Evolutionary conservation across 2,888 invertebrate species (phyloP), one percentile per base, ranked within the genome.

Genomic region (Eumerus sabulonum): DNA sequence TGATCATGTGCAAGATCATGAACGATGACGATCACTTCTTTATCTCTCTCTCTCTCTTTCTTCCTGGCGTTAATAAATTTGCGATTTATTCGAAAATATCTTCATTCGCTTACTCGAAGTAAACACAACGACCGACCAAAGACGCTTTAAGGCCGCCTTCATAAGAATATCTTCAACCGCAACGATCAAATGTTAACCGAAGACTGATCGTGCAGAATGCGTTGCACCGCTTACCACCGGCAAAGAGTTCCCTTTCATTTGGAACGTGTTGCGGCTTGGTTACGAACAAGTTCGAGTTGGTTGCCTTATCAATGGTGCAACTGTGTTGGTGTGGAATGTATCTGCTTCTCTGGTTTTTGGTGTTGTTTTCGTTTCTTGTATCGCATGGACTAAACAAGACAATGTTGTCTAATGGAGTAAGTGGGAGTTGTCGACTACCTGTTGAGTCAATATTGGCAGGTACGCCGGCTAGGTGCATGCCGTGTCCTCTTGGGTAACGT

Each of bases 1-100:
- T 64, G 73, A 74, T 68, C 79, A 74, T 79, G 73, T 73, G 79
- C 81, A 81, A 81, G 81, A 81, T 81, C 81, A 81, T 76, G 81
- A 76, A 81, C 76, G 81, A 70, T 70, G 74, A 56, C 64, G 66
- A 74, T 74, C 81, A 74, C 40, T n/a, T 68, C 7, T 27, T 27
- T 4, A 74, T 74, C 81, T 70, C 40, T n/a, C 63, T 27, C 7
- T 27, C 2, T 27, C 7, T 27, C 27, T 4, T 7, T 27, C 27
- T 7, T 27, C 27, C 27, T 27, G 2, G 27, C 27, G 50, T 67
- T 62, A 57, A 38, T 64, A 44, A 54, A 47, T 53, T 53, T 36
- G 54, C 62, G 62, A 54, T 16, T 44, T 54, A 45, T 12, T 68
- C 16, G 12, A 50, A 57, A 67, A 67, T 63, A 44, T 64, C 40